phyloP scores from a whole-genome alignment of 1,140 invertebrate species.

The Drosophila ambigua region DNA sequence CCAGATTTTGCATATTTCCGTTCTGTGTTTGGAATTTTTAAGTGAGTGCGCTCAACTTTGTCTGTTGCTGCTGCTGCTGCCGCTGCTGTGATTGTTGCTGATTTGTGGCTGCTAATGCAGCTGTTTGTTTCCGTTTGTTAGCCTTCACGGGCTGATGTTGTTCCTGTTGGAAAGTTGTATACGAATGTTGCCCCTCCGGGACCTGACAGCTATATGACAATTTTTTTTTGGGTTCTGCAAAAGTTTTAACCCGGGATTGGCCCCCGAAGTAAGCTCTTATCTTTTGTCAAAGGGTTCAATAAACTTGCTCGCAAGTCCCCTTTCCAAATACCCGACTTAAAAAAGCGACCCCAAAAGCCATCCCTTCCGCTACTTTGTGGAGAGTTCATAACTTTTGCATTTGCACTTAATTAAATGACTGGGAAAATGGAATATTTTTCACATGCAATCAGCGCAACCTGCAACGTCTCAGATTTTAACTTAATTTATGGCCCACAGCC shows the following conservation, averaged over 20 bases:
- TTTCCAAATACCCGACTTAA: too few relatives aligned
- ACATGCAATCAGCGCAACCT: constrained; percentile 63
- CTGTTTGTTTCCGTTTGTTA: constrained; percentile 81
- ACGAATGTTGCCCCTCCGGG: constrained; percentile 9
- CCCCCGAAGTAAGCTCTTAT: constrained; percentile 1
- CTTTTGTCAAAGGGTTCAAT: constrained; percentile 61
- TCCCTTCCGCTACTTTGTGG: background rate
- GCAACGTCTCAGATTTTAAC: constrained; percentile 52
- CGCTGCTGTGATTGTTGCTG: constrained; percentile 59
- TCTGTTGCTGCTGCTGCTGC: constrained; percentile 38
- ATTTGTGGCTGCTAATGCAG: constrained; percentile 78
- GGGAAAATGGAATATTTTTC: constrained; percentile 54
- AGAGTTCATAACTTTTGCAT: constrained; percentile 45
- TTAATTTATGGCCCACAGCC: constrained; percentile 76
- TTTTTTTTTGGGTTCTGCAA: constrained; percentile 23
- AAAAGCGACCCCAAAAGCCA: too few relatives aligned
- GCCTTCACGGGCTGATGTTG: constrained; percentile 50
- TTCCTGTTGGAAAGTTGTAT: constrained; percentile 37
- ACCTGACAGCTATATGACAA: constrained; percentile 24
- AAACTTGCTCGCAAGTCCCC: background rate
- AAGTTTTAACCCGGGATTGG: constrained; percentile 5
- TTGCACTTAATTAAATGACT: constrained; percentile 70
- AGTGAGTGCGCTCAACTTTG: constrained; percentile 72
- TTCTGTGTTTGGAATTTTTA: constrained; percentile 77
- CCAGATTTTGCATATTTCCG: constrained; percentile 78